Evolutionary conservation across 2,797 vertebrate species (phyloP).

Genomic region (Geranospiza caerulescens): DNA sequence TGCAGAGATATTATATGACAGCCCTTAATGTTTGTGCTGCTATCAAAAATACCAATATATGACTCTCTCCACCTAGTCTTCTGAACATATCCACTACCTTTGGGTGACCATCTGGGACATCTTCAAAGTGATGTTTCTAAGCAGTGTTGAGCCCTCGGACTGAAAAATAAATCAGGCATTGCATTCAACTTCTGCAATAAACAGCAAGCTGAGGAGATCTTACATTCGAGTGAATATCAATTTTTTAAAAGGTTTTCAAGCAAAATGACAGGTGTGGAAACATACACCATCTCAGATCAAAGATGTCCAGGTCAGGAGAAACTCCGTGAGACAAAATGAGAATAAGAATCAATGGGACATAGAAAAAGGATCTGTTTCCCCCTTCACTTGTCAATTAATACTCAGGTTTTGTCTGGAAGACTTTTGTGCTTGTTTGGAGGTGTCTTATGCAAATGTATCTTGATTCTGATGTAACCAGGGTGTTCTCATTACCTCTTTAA

Average conservation of each 20-base stretch:
- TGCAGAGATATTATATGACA: not conserved
- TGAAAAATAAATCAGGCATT: not conserved
- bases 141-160: not conserved
- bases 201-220: not conserved
- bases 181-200: not conserved
- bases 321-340: not conserved
- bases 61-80: not conserved
- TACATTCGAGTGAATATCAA: not conserved
- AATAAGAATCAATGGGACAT: not conserved
- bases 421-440: not conserved
- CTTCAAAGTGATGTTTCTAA: not conserved
- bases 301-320: not conserved
- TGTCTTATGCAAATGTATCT: not conserved
- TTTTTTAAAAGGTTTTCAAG: not conserved
- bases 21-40: not conserved
- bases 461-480: not conserved
- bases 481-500: slow-evolving; percentile 14
- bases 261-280: not conserved
- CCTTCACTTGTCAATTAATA: not conserved
- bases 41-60: not conserved
- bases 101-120: not conserved
- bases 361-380: not conserved
- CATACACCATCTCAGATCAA: not conserved
- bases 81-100: not conserved
- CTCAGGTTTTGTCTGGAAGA: not conserved